Percentiles rank a stretch among this genome's conserved stretches.
phyloP scores from a whole-genome alignment of 2,797 vertebrate species.

The Synanceia verrucosa region DNA sequence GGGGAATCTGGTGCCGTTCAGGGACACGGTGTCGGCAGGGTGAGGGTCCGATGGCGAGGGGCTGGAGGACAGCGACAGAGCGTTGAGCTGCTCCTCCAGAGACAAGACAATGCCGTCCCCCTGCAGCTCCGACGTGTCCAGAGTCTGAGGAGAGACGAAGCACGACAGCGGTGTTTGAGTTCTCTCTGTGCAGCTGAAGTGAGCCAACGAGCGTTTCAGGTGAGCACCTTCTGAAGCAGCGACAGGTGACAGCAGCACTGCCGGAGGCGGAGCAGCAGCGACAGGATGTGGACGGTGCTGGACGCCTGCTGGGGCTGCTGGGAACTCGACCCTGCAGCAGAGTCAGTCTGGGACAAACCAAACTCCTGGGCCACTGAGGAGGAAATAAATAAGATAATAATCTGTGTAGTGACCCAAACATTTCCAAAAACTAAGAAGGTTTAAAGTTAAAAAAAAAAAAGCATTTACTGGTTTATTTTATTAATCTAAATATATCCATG shows the following conservation, averaged over 20 bases:
- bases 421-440: too few relatives aligned
- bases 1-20: conserved; percentile 87
- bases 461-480: too few relatives aligned
- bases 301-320: conserved; percentile 72
- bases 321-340: conserved; percentile 12
- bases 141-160: conserved; percentile 78
- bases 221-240: conserved; percentile 89
- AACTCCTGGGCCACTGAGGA: conserved; percentile 87
- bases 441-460: too few relatives aligned
- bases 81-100: conserved; percentile 92
- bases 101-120: conserved; percentile 89
- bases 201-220: background rate
- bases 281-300: conserved; percentile 91
- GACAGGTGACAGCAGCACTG: conserved; percentile 97
- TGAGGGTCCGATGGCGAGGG: conserved; percentile 60
- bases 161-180: background rate
- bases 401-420: too few relatives aligned
- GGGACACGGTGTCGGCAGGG: conserved; percentile 81
- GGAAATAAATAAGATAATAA: too few relatives aligned
- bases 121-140: conserved; percentile 87
- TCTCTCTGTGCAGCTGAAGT: background rate
- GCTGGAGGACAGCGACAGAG: conserved; percentile 85
- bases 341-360: conserved; percentile 66
- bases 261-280: conserved; percentile 91
- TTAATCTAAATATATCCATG: too few relatives aligned